phyloP scores from a whole-genome alignment of 2,888 invertebrate genomes.

The Calliopum simillimum region DNA sequence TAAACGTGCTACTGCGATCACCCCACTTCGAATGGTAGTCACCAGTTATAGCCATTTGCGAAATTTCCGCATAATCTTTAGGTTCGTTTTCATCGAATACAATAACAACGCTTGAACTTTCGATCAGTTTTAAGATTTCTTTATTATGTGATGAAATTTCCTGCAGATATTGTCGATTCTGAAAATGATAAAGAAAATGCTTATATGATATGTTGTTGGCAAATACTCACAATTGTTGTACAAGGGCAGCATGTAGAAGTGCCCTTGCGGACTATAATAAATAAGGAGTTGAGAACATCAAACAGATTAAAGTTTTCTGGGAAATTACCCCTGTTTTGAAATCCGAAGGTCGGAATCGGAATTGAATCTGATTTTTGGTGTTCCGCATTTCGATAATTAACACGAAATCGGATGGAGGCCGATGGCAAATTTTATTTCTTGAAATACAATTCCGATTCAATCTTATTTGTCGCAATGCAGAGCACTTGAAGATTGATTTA shows the following conservation, averaged over 20 bases:
- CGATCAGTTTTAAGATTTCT: conserved; percentile 62
- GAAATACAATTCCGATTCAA: too few species aligned
- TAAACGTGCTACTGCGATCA: conserved; percentile 70
- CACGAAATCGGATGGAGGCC: too few species aligned
- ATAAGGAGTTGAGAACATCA: too few species aligned
- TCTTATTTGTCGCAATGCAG: too few species aligned
- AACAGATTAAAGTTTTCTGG: too few species aligned
- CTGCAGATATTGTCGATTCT: conserved; percentile 67
- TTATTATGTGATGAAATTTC: conserved; percentile 65
- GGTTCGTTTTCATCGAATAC: conserved; percentile 67
- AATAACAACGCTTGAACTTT: conserved; percentile 63
- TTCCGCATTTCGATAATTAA: too few species aligned
- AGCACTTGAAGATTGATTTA: too few species aligned
- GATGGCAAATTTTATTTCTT: too few species aligned
- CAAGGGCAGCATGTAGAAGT: too few species aligned
- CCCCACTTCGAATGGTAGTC: conserved; percentile 71
- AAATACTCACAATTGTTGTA: too few species aligned
- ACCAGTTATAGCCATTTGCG: conserved; percentile 66
- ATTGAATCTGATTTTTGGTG: neutral
- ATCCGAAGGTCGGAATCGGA: neutral
- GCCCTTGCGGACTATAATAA: too few species aligned
- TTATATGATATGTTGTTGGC: conserved; percentile 8
- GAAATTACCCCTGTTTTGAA: too few species aligned
- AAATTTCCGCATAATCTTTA: conserved; percentile 62
- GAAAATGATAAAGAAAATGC: conserved; percentile 38